phyloP scores from a whole-genome alignment of 2,888 invertebrate species.

The Drosophila colorata region DNA sequence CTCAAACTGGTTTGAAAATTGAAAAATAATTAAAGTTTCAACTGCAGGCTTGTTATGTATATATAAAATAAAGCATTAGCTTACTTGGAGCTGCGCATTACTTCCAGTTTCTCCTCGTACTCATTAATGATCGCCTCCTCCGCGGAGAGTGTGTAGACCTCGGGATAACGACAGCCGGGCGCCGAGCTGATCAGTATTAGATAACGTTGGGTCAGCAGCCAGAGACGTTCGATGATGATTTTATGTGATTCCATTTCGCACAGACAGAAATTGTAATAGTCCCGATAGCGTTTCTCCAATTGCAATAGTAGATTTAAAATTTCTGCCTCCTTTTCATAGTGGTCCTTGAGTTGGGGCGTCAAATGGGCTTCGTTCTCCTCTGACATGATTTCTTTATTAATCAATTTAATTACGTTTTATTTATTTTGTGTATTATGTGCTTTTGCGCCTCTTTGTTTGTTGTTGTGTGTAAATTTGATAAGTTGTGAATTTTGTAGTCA shows the following conservation, averaged over 20 bases:
- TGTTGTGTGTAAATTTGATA: slow-evolving; percentile 11
- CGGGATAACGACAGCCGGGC: slow-evolving; percentile 72
- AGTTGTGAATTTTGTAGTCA: slow-evolving; percentile 1
- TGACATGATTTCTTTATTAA: slow-evolving; percentile 14
- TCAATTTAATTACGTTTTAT: neutral
- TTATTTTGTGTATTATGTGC: too few relatives aligned
- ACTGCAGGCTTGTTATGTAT: too few relatives aligned
- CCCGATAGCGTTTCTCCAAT: slow-evolving; percentile 64
- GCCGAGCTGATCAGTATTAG: slow-evolving; percentile 72
- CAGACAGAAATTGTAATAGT: slow-evolving; percentile 53
- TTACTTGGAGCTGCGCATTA: slow-evolving; percentile 71
- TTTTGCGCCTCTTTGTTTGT: neutral
- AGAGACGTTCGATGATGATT: slow-evolving; percentile 71
- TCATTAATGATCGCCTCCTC: slow-evolving; percentile 78
- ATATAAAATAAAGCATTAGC: neutral
- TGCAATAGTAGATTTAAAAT: slow-evolving; percentile 57
- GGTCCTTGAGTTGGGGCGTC: slow-evolving; percentile 55
- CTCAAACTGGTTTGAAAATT: too few relatives aligned
- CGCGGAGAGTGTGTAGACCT: slow-evolving; percentile 73
- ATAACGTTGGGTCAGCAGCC: slow-evolving; percentile 81
- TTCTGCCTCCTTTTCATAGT: slow-evolving; percentile 67
- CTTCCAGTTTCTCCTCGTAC: slow-evolving; percentile 74
- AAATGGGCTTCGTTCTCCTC: slow-evolving; percentile 50
- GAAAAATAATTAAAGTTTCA: too few relatives aligned
- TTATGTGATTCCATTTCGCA: slow-evolving; percentile 71